These are phyloP conservation scores for Pygoscelis adeliae DNA, from an alignment of 2,113 vertebrate genomes.

Conservation along the genomic window DNA sequence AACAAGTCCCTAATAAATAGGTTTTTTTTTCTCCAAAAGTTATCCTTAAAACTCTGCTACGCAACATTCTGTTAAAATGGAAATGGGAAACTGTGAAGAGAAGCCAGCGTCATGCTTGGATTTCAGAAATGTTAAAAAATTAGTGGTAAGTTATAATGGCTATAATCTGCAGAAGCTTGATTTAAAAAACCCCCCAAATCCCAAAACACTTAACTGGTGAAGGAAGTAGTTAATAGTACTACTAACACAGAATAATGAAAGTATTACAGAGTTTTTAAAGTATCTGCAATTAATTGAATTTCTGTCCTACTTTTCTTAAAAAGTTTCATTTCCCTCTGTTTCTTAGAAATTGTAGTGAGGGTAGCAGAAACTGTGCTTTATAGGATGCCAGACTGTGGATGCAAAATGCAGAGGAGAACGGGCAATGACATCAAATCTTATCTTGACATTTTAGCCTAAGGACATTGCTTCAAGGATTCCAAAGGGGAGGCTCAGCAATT, in stretches of 20 bases:
- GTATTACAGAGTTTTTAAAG: neutral
- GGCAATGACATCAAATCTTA: neutral
- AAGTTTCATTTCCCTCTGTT: neutral
- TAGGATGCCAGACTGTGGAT: neutral
- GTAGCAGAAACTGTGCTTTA: neutral
- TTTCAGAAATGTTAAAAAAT: neutral
- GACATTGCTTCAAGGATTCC: neutral
- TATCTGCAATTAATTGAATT: neutral
- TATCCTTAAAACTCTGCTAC: neutral
- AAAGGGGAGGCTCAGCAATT: neutral
- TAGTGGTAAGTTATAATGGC: neutral
- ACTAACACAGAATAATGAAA: neutral
- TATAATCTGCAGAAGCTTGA: neutral
- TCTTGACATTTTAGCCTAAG: neutral
- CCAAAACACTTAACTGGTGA: neutral
- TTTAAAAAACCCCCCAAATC: neutral
- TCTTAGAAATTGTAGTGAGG: neutral
- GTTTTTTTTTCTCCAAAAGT: neutral
- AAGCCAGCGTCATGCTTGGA: neutral
- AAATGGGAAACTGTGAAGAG: neutral
- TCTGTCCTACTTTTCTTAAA: neutral
- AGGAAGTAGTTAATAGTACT: neutral
- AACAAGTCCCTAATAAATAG: constrained; percentile 19
- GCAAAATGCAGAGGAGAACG: neutral
- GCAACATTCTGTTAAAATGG: neutral